phyloP scores from a whole-genome alignment of 2,888 invertebrate species.

The Dexiosoma caninum region DNA sequence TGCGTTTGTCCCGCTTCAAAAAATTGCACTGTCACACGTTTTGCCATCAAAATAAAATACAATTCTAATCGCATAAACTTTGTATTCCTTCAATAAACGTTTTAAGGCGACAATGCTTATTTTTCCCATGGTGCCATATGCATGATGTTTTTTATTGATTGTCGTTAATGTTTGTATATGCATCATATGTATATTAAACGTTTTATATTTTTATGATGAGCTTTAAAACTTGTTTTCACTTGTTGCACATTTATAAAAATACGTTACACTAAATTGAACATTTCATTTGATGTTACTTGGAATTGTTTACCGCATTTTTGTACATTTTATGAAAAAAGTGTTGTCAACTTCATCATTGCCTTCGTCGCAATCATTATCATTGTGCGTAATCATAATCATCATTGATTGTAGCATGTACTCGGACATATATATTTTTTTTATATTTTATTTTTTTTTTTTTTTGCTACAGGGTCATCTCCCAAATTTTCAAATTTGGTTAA shows the following conservation, averaged over 20 bases:
- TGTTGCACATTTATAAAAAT: conserved; percentile 35
- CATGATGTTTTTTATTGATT: conserved; percentile 38
- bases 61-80: too few species aligned
- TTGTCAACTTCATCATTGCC: conserved; percentile 17
- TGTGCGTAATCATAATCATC: too few species aligned
- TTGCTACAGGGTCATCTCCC: conserved; percentile 64
- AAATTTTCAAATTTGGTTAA: conserved; percentile 63
- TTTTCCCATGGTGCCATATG: conserved; percentile 34
- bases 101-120: too few species aligned
- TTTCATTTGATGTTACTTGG: conserved; percentile 16
- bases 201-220: conserved; percentile 42
- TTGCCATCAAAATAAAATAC: too few species aligned
- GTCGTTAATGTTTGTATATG: conserved; percentile 18
- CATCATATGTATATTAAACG: conserved; percentile 22
- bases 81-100: too few species aligned
- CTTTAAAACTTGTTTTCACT: conserved; percentile 58
- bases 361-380: not conserved
- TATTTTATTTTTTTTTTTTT: conserved; percentile 35
- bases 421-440: conserved; percentile 8
- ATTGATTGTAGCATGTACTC: too few species aligned
- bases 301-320: conserved; percentile 51
- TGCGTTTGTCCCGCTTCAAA: too few species aligned
- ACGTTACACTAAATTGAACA: conserved; percentile 20
- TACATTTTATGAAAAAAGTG: conserved; percentile 8
- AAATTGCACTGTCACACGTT: too few species aligned